Percentiles rank a stretch among this genome's conserved stretches.
Evolutionary conservation across 2,113 vertebrate species (phyloP).

Genomic region (Chionodraco myersi): DNA sequence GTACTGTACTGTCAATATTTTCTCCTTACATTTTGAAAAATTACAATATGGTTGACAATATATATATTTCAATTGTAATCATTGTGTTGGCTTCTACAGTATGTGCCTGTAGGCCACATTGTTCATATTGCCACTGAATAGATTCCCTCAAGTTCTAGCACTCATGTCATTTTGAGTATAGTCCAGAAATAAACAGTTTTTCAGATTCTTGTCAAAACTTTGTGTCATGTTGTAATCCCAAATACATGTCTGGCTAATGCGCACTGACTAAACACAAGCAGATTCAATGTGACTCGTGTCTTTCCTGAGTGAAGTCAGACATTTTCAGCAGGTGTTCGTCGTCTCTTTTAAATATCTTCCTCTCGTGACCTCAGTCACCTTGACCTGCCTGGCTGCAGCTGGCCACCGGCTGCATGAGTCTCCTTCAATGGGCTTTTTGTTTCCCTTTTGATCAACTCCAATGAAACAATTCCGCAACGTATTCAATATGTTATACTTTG

Average conservation of each 20-base stretch:
- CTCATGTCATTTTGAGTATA: too few species aligned
- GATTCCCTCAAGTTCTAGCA: too few species aligned
- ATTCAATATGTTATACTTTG: constrained; percentile 51
- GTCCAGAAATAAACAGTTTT: too few species aligned
- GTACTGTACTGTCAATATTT: too few species aligned
- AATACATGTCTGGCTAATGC: neutral
- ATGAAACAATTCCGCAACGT: constrained; percentile 47
- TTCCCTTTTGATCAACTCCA: constrained; percentile 47
- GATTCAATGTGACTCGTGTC: neutral
- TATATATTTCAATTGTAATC: too few species aligned
- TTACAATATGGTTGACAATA: too few species aligned
- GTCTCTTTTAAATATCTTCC: constrained; percentile 46
- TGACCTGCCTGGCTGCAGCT: constrained; percentile 69
- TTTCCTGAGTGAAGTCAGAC: constrained; percentile 14
- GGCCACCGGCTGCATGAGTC: constrained; percentile 41
- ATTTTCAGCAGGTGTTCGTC: constrained; percentile 62
- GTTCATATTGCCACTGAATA: too few species aligned
- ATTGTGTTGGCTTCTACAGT: too few species aligned
- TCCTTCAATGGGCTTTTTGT: constrained; percentile 79
- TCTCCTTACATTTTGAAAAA: too few species aligned
- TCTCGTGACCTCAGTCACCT: constrained; percentile 61
- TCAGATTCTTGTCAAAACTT: neutral
- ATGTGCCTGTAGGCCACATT: too few species aligned
- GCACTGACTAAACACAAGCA: neutral
- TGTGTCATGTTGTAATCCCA: neutral